Base-by-base conservation (phyloP, 2,113 vertebrate genomes). In the Strix aluco region DNA sequence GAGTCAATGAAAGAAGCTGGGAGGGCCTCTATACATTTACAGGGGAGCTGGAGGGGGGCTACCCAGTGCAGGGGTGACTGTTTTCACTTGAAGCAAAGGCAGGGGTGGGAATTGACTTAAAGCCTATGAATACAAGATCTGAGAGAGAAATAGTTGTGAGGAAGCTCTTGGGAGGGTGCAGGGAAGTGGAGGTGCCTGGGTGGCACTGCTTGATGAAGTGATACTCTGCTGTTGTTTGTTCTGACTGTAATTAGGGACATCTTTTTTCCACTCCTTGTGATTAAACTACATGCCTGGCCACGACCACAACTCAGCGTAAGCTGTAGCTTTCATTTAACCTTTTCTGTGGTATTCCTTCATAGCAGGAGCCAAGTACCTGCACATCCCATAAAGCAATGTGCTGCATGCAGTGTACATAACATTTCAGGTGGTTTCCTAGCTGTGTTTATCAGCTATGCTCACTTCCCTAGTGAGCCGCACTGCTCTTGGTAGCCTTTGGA, bases 161-260 rank as follows among this genome's bases (percentile, higher is more conserved):
- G 34, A 75, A 29, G 34, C 34, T 61, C 57, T 34, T 54, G 34
- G 54, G 69, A 29, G 29, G 34, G 30, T 46, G n/a, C 54, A 47
- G 47, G 30, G 54, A 75, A 74, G 34, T 14, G 17, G 52, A 82
- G 12, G 27, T 46, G 22, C 38, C 54, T 67, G 61, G 5, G 36
- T 1, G 3, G 32, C 1, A 5, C 27, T 42, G 42, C 51, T 81
- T 2, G 0, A 40, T 55, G n/a, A 47, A 63, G 22, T 23, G 23
- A 40, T 71, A n/a, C 49, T 34, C 42, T 61, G 46, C 54, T 59
- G 30, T 42, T 32, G 21, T 29, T 77, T 49, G 29, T 69, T 42
- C 21, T 30, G 44, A 2, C 86, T 71, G 49, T 80, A 44, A 32
- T 79, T 55, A 72, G 40, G 58, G n/a, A 40, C 29, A 25, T 19